Evolutionary conservation across 2,113 vertebrate genomes (phyloP).

Genomic region (Pelobates fuscus): DNA sequence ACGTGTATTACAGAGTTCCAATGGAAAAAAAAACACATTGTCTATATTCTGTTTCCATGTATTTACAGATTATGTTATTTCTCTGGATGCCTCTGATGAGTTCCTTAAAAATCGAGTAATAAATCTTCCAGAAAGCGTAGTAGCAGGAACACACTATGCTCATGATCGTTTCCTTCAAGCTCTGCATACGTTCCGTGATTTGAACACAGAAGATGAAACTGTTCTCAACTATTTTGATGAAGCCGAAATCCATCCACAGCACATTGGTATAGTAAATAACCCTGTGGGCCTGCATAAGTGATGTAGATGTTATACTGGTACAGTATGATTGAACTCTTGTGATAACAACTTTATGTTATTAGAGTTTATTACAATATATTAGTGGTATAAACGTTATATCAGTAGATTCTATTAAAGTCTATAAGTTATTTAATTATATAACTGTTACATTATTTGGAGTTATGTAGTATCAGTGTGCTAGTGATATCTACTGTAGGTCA

Average conservation of each 20-base stretch:
- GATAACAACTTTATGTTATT: no score
- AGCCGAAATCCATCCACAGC: slow-evolving; percentile 71
- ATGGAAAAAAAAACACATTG: no score
- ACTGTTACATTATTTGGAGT: no score
- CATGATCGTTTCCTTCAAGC: slow-evolving; percentile 72
- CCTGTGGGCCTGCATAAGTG: background rate
- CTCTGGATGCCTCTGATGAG: slow-evolving; percentile 78
- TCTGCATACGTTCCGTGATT: slow-evolving; percentile 72
- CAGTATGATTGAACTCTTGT: background rate
- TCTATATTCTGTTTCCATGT: no score
- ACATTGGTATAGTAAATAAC: slow-evolving; percentile 73
- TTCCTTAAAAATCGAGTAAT: slow-evolving; percentile 85
- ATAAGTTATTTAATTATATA: no score
- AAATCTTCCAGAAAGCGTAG: slow-evolving; percentile 77
- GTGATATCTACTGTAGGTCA: no score
- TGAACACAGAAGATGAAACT: slow-evolving; percentile 69
- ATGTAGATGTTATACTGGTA: background rate
- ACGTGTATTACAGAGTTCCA: no score
- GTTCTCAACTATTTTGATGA: slow-evolving; percentile 87
- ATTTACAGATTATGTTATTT: slow-evolving; percentile 81
- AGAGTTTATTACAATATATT: no score
- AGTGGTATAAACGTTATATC: no score
- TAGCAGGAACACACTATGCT: slow-evolving; percentile 74
- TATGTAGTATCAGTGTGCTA: no score
- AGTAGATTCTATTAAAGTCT: no score